Base-by-base conservation (phyloP, 2,888 invertebrate genomes). In the Cantharis rufa region DNA sequence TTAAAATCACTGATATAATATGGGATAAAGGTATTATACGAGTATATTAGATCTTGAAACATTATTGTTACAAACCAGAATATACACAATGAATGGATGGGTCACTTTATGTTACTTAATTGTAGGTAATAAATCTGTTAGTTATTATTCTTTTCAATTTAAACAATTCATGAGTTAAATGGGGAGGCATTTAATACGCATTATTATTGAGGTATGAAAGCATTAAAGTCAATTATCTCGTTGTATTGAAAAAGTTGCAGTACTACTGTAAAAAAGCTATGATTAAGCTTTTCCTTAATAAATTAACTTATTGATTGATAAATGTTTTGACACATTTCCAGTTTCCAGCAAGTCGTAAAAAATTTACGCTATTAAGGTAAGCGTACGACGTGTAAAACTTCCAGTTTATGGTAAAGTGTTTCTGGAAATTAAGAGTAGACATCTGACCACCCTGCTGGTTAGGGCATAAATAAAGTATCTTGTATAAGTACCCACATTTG, bases 391-490 rank as follows among this genome's bases (percentile, higher is more conserved):
- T 48, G 15, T 15, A 32, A 69, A 27, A 27, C 69, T 15, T 62
- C n/a, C 61, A 21, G 16, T 69, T 69, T 74, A 48, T 48, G 48
- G 48, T 48, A 48, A 48, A 48, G 48, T 48, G 48, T 48, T 48
- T 48, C 48, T 48, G 48, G 24, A 66, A 66, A 71, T 63, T 28
- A 64, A 77, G 71, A 76, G 74, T 66, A 70, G 68, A 71, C 73
- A 24, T 70, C 71, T 80, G 82, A 81, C 82, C 82, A 82, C 82
- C 82, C 82, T 79, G 81, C 76, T 77, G 75, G 77, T 72, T 72
- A 78, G 71, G 78, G 72, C 81, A 82, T 81, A 82, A 81, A 82
- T 80, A 82, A 81, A 76, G 80, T 81, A 81, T 81, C 71, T 81
- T 76, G 76, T 68, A 78, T 79, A 81, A 82, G 79, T 81, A 81